phyloP scores from a whole-genome alignment of 2,888 invertebrate genomes.

The Platerodrilus igneus region DNA sequence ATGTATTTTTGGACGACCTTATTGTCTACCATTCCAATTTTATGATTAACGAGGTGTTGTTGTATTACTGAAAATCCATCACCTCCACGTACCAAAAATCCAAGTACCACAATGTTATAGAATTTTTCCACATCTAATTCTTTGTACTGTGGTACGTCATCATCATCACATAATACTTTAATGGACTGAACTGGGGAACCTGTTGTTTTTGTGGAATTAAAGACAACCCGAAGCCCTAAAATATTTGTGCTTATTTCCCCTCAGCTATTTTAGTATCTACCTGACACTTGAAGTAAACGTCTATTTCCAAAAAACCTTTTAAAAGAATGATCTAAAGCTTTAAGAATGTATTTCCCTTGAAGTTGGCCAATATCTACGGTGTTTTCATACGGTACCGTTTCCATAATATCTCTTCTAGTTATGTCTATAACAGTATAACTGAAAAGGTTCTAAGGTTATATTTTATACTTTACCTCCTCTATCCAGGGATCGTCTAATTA shows the following conservation, averaged over 20 bases:
- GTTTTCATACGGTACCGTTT: conserved; percentile 79
- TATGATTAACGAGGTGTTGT: conserved; percentile 48
- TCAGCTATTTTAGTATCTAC: conserved; percentile 43
- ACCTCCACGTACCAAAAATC: conserved; percentile 62
- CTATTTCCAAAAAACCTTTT: no score
- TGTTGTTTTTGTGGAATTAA: conserved; percentile 56
- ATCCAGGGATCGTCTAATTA: no score
- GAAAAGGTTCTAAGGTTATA: no score
- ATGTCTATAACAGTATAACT: no score
- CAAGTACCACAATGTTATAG: conserved; percentile 58
- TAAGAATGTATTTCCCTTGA: conserved; percentile 21
- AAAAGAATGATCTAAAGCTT: conserved; percentile 53
- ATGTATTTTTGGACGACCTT: conserved; percentile 52
- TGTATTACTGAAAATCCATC: conserved; percentile 57
- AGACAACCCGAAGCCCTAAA: conserved; percentile 58
- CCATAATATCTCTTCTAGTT: no score
- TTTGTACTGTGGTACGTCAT: conserved; percentile 59
- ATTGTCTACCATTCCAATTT: conserved; percentile 49
- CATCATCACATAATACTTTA: conserved; percentile 57
- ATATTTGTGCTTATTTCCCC: no score
- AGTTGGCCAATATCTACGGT: conserved; percentile 51
- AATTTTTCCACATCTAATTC: conserved; percentile 51
- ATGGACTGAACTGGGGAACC: conserved; percentile 58
- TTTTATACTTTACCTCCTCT: no score
- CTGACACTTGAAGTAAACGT: conserved; percentile 55